Evolutionary conservation across 2,113 vertebrate species (phyloP).

Genomic region (Daubentonia madagascariensis): DNA sequence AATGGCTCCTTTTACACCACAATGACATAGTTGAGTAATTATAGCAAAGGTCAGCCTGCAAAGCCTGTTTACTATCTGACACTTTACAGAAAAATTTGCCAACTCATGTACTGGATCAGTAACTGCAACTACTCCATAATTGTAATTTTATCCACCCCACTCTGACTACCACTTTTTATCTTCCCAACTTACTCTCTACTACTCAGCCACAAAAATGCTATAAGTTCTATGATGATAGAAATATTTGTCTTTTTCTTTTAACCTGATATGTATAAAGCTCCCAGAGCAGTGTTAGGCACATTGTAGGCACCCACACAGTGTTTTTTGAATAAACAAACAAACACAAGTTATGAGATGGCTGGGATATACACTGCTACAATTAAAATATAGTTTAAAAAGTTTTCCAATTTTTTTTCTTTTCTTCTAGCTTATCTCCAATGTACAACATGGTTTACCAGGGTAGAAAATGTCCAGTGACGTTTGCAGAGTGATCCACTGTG

Average conservation of each 20-base stretch:
- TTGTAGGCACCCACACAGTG: background rate
- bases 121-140: background rate
- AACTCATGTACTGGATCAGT: background rate
- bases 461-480: background rate
- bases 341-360: background rate
- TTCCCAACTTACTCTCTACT: background rate
- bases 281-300: background rate
- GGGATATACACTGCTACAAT: background rate
- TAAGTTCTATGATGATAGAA: background rate
- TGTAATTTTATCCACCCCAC: fast-evolving
- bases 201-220: background rate
- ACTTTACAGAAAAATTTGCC: background rate
- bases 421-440: background rate
- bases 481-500: background rate
- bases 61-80: background rate
- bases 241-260: background rate
- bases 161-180: background rate
- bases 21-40: background rate
- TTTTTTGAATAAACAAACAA: background rate
- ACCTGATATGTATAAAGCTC: background rate
- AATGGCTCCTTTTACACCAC: background rate
- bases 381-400: background rate
- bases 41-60: background rate
- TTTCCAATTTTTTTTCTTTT: background rate
- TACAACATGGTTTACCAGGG: background rate